phyloP scores from a whole-genome alignment of 2,113 vertebrate species.

The Grus americana region DNA sequence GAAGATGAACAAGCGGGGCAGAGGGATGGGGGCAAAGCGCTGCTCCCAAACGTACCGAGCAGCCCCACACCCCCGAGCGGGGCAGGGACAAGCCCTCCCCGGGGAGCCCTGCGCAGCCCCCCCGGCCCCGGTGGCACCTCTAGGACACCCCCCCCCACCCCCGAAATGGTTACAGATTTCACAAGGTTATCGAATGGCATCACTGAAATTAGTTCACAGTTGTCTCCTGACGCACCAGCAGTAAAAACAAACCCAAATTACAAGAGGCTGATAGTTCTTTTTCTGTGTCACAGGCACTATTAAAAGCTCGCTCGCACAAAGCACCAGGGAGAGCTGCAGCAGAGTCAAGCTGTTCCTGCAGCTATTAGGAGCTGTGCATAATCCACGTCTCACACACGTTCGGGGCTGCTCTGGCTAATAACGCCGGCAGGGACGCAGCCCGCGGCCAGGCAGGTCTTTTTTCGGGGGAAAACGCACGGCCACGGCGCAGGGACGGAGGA shows the following conservation, averaged over 20 bases:
- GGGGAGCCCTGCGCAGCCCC: neutral
- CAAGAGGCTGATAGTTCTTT: constrained; percentile 62
- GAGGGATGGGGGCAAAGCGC: neutral
- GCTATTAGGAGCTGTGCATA: neutral
- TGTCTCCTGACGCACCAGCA: constrained; percentile 66
- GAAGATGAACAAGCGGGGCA: neutral
- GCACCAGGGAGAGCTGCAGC: constrained; percentile 57
- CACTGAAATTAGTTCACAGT: constrained; percentile 68
- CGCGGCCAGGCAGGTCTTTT: neutral
- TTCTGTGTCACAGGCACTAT: constrained; percentile 72
- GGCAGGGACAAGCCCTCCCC: neutral
- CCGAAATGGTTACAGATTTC: constrained; percentile 18
- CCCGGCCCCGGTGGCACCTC: neutral
- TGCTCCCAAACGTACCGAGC: neutral
- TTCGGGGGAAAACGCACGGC: fast-evolving
- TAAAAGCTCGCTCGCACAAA: constrained; percentile 65
- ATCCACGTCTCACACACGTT: neutral
- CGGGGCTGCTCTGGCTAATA: neutral
- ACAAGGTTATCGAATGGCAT: constrained; percentile 69
- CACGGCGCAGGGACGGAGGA: fast-evolving
- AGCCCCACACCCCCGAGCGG: fast-evolving
- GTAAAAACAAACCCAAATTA: constrained; percentile 65
- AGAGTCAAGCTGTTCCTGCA: constrained; percentile 59
- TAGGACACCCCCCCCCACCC: neutral
- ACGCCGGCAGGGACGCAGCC: neutral